These are phyloP conservation scores for Digitonthophagus gazella DNA, from an alignment of 2,888 invertebrate genomes.

Conservation along the genomic window DNA sequence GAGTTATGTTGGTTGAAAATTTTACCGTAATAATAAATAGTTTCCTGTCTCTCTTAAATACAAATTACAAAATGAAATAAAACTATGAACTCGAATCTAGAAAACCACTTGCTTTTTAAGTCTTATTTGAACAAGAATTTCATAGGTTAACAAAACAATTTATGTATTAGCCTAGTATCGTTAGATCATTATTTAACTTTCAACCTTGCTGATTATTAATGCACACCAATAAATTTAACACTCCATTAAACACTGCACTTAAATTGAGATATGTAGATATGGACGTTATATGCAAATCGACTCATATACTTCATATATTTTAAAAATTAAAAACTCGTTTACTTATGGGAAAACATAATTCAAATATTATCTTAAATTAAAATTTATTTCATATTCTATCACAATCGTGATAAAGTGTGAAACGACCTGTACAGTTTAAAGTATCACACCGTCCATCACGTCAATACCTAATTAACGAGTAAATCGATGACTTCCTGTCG, in stretches of 20 bases:
- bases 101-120: too few relatives aligned
- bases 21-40: not conserved
- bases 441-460: not conserved
- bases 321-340: not conserved
- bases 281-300: not conserved
- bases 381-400: too few relatives aligned
- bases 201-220: not conserved
- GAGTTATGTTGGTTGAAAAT: not conserved
- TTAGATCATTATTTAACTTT: not conserved
- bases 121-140: too few relatives aligned
- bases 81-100: too few relatives aligned
- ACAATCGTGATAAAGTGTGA: not conserved
- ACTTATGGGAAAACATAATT: not conserved
- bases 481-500: not conserved
- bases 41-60: not conserved
- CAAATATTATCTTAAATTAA: too few relatives aligned
- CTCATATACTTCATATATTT: not conserved
- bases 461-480: not conserved
- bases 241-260: not conserved
- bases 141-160: too few relatives aligned
- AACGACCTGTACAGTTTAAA: not conserved
- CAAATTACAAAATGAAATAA: not conserved
- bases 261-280: not conserved
- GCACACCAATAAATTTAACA: not conserved
- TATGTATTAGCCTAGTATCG: not conserved